These are phyloP conservation scores for Xyrichtys novacula DNA, from an alignment of 2,797 vertebrate genomes.

Conservation along the genomic window DNA sequence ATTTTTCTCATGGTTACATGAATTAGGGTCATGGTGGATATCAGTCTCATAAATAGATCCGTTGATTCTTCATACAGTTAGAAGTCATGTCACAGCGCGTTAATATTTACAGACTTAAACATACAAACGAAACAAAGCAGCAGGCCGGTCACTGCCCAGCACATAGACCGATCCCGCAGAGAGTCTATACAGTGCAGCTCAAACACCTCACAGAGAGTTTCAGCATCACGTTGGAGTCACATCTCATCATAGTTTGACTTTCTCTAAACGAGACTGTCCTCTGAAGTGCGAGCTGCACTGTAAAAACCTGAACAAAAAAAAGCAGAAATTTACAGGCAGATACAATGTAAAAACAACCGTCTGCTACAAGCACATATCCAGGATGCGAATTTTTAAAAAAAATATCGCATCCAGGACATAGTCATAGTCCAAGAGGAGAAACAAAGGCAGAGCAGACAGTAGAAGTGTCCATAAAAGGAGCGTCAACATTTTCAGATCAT, in stretches of 20 bases:
- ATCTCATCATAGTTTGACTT: background rate
- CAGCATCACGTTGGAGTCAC: background rate
- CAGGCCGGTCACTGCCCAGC: constrained; percentile 25
- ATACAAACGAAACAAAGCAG: constrained; percentile 36
- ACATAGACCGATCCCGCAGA: constrained; percentile 37
- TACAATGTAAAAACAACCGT: constrained; percentile 10
- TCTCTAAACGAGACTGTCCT: background rate
- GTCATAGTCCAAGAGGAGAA: constrained; percentile 3
- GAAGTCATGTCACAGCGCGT: constrained; percentile 43
- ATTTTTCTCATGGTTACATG: constrained; percentile 60
- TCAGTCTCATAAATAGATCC: constrained; percentile 75
- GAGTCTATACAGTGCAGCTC: background rate
- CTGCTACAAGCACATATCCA: constrained; percentile 19
- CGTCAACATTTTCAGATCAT: background rate
- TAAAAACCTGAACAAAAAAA: constrained; percentile 14
- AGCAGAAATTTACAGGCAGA: constrained; percentile 22
- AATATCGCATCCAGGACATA: constrained; percentile 32
- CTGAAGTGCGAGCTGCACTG: background rate
- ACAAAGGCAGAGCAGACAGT: constrained; percentile 29
- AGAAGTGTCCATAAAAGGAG: constrained; percentile 4
- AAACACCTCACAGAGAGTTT: background rate
- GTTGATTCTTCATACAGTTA: constrained; percentile 67
- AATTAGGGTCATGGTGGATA: constrained; percentile 58
- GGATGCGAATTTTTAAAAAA: background rate
- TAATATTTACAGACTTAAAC: constrained; percentile 52